phyloP scores from a whole-genome alignment of 1,140 invertebrate species.

The Chelonus insularis region DNA sequence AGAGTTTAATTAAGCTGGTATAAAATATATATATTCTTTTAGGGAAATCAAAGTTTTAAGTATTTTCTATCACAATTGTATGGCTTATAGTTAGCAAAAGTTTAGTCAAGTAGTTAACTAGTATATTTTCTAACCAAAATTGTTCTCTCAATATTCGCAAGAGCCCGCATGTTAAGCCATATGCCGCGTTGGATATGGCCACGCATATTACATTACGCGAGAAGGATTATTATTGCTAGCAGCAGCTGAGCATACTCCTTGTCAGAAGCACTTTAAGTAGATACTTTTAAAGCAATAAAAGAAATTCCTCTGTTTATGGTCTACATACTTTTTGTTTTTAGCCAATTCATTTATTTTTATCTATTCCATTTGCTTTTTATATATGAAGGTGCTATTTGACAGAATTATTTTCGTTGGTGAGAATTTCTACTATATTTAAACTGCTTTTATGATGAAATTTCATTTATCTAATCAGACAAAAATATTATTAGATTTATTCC shows the following conservation, averaged over 20 bases:
- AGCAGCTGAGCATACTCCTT: conserved; percentile 1
- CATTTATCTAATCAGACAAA: too few relatives aligned
- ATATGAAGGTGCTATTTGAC: too few relatives aligned
- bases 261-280: not conserved
- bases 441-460: too few relatives aligned
- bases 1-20: too few relatives aligned
- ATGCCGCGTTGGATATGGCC: conserved; percentile 24
- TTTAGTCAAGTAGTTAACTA: conserved; percentile 11
- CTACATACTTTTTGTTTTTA: not conserved
- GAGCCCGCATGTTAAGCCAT: conserved; percentile 24
- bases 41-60: not conserved
- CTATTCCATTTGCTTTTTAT: too few relatives aligned
- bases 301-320: not conserved
- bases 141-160: conserved; percentile 17
- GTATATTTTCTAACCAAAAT: conserved; percentile 12
- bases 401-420: too few relatives aligned
- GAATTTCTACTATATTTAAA: too few relatives aligned
- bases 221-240: conserved; percentile 15
- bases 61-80: not conserved
- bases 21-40: too few relatives aligned
- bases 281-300: conserved; percentile 1
- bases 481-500: too few relatives aligned
- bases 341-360: not conserved
- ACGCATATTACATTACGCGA: conserved; percentile 17
- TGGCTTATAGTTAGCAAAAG: not conserved